phyloP scores from a whole-genome alignment of 2,888 invertebrate species.

The Sthenelais limicola region DNA sequence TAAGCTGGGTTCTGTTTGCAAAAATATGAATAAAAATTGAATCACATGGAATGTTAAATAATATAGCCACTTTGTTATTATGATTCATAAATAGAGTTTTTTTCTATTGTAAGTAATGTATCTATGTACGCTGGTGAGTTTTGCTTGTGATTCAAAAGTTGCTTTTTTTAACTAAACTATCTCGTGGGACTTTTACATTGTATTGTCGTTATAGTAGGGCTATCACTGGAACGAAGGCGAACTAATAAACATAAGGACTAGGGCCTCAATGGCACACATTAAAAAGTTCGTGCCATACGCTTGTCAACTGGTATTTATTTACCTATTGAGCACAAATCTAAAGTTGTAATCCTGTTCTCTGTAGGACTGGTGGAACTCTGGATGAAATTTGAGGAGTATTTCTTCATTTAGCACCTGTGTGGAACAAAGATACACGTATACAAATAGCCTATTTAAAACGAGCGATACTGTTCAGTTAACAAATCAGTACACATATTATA shows the following conservation, averaged over 20 bases:
- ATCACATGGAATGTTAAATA: too few relatives aligned
- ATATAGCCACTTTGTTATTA: too few relatives aligned
- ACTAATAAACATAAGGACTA: slow-evolving; percentile 15
- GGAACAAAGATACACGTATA: not conserved
- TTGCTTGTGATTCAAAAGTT: not conserved
- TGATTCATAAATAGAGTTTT: too few relatives aligned
- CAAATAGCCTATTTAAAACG: too few relatives aligned
- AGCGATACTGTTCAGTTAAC: too few relatives aligned
- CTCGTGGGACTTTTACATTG: not conserved
- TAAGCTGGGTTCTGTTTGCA: slow-evolving; percentile 73
- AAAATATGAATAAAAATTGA: not conserved
- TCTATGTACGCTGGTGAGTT: not conserved
- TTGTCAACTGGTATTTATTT: too few relatives aligned
- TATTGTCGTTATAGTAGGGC: not conserved
- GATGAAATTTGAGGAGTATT: slow-evolving; percentile 83
- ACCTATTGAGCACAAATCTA: slow-evolving; percentile 79
- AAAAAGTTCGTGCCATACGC: too few relatives aligned
- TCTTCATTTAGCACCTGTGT: slow-evolving; percentile 76
- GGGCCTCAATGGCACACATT: not conserved
- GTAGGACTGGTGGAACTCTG: slow-evolving; percentile 82
- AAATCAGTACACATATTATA: too few relatives aligned
- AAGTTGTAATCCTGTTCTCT: slow-evolving; percentile 84
- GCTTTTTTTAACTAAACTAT: not conserved
- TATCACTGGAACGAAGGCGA: not conserved
- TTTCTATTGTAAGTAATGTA: too few relatives aligned